Percentiles rank a stretch among this genome's conserved stretches.
phyloP scores from a whole-genome alignment of 2,797 vertebrate species.

The Mormyrops attenuatus region DNA sequence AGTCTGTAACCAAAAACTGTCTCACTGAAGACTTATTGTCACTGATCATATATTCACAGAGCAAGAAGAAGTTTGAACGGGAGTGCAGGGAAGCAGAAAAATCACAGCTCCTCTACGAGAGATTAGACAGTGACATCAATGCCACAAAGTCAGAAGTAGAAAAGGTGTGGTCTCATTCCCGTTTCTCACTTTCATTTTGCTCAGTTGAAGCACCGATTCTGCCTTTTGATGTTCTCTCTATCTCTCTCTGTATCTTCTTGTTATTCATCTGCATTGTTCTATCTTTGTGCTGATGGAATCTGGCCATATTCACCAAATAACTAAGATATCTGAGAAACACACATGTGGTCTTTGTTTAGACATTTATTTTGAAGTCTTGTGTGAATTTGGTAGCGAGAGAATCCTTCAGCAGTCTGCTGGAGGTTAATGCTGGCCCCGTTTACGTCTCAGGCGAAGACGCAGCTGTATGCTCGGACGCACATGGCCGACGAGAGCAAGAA shows the following conservation, averaged over 20 bases:
- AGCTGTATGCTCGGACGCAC: constrained; percentile 88
- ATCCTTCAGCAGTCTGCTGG: not conserved
- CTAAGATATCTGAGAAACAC: not conserved
- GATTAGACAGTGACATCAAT: constrained; percentile 89
- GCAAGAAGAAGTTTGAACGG: constrained; percentile 98
- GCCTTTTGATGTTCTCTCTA: not conserved
- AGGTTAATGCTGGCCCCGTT: not conserved
- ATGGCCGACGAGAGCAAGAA: constrained; percentile 98
- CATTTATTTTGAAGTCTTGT: not conserved
- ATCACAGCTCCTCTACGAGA: constrained; percentile 83
- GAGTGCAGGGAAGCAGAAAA: constrained; percentile 96
- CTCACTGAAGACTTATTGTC: not conserved
- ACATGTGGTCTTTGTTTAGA: not conserved
- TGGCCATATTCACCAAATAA: not conserved
- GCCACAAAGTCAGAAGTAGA: constrained; percentile 98
- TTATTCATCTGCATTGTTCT: not conserved
- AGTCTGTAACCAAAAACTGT: not conserved
- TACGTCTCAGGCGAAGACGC: constrained; percentile 77
- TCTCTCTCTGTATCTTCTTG: not conserved
- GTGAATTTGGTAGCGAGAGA: not conserved
- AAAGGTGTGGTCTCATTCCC: constrained; percentile 70
- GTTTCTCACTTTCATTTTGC: not conserved
- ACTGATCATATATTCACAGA: constrained; percentile 59
- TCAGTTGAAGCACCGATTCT: not conserved
- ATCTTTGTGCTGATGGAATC: not conserved